Conservation (phyloP, 2,888 invertebrate species). For the Lasioglossum calceatum region DNA sequence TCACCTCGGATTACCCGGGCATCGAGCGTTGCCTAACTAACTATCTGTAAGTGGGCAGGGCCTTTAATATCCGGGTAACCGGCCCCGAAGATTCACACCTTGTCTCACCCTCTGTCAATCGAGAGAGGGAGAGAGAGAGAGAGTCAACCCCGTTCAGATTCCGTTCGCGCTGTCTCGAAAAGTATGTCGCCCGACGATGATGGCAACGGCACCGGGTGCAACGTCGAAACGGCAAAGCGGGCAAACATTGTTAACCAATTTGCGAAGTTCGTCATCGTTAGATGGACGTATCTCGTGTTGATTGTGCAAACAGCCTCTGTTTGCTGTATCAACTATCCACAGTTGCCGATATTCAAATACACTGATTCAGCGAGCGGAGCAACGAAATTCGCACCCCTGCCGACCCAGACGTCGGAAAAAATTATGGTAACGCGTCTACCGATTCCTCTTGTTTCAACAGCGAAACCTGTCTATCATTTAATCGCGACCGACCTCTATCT, state of each 20-base stretch:
- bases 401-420: background rate
- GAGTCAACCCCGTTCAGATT: background rate
- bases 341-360: slow-evolving; percentile 7
- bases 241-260: slow-evolving; percentile 15
- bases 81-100: background rate
- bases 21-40: background rate
- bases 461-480: background rate
- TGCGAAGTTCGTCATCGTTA: slow-evolving; percentile 18
- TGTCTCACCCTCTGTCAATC: background rate
- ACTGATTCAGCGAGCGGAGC: background rate
- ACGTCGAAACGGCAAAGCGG: background rate
- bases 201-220: background rate
- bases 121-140: background rate
- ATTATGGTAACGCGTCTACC: background rate
- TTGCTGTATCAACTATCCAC: slow-evolving; percentile 1
- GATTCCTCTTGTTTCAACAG: background rate
- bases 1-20: background rate
- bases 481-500: background rate
- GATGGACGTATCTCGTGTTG: background rate
- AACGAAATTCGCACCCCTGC: background rate
- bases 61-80: slow-evolving; percentile 12
- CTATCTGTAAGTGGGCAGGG: slow-evolving; percentile 12
- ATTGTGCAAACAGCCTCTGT: background rate
- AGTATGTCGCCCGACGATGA: background rate
- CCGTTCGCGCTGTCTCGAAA: background rate